Conservation (phyloP, 2,113 vertebrate genomes). For the Microcebus griseorufus region DNA sequence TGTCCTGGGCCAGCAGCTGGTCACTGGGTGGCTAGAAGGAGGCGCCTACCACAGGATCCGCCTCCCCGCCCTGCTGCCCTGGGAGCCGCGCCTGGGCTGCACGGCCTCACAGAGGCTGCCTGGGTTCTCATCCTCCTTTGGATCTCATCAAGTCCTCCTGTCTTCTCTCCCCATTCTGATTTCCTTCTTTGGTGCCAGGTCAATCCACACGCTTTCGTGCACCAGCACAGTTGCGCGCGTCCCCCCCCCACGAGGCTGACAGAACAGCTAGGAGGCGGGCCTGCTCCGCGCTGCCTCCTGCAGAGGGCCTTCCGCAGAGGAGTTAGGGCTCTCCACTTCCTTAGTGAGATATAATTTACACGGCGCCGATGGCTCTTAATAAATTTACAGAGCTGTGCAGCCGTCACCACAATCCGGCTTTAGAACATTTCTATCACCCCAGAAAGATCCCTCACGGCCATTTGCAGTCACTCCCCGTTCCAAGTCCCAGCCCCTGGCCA, state of each 20-base stretch:
- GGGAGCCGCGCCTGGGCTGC: too few relatives aligned
- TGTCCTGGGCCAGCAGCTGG: not conserved
- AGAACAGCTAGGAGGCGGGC: not conserved
- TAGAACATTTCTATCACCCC: not conserved
- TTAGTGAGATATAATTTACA: not conserved
- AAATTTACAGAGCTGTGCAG: not conserved
- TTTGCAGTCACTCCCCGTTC: not conserved
- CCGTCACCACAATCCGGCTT: not conserved
- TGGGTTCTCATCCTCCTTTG: not conserved
- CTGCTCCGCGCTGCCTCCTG: not conserved
- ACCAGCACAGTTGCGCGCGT: not conserved
- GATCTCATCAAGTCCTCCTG: not conserved
- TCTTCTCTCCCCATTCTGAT: too few relatives aligned
- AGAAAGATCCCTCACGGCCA: not conserved
- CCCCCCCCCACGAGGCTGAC: fast-evolving
- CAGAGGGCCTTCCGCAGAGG: not conserved
- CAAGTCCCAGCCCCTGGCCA: not conserved
- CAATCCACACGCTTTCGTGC: not conserved
- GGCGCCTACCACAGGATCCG: fast-evolving
- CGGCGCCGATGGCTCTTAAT: not conserved
- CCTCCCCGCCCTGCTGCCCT: not conserved
- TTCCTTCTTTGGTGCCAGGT: not conserved
- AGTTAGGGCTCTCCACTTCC: not conserved
- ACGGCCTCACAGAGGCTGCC: too few relatives aligned
- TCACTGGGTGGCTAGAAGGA: not conserved